Base-by-base conservation (phyloP, 2,113 vertebrate species). In the Conger conger region DNA sequence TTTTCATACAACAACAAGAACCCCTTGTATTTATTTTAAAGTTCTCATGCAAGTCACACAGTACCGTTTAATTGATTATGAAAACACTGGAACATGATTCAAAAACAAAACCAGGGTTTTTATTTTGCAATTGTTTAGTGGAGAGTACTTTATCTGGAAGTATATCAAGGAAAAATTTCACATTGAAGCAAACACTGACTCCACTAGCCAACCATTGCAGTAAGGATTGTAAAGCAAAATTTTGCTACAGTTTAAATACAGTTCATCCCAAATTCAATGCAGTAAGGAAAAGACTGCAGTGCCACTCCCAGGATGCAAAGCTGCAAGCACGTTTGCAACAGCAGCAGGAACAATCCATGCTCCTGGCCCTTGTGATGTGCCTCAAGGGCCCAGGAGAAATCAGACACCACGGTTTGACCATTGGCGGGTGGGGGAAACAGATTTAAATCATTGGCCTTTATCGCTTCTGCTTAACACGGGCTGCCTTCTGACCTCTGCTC, bases 311-410 rank as follows among this genome's bases (percentile, higher is more conserved):
- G 40, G 40, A 42, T 42, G 4, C 40, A 42, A 6, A 42, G 4
- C 40, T 42, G 4, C 40, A 42, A 42, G 9, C 40, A 6, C 9
- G 4, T 42, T 50, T 63, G 35, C 33, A 11, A 37, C 45, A 77
- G 83, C 35, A 76, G 53, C 57, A 63, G 57, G 36, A 36, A 35
- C 89, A 87, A 89, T 88, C 86, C 88, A 86, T 85, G 88, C 38
- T 86, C 83, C 85, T 80, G 82, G 90, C 88, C 87, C 86, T 90
- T 87, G 89, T 92, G 91, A 82, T 91, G 86, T 92, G 92, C 88
- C 88, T 88, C 92, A 91, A 90, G 38, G 84, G 91, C 93, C 93
- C 95, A 93, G 91, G 89, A 95, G 91, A 92, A 94, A 95, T 95
- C 93, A 94, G 86, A 86, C 33, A 76, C 86, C 90, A 85, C 78